Evolutionary conservation across 1,140 invertebrate species (phyloP).

Genomic region (Drosophila arawakana): DNA sequence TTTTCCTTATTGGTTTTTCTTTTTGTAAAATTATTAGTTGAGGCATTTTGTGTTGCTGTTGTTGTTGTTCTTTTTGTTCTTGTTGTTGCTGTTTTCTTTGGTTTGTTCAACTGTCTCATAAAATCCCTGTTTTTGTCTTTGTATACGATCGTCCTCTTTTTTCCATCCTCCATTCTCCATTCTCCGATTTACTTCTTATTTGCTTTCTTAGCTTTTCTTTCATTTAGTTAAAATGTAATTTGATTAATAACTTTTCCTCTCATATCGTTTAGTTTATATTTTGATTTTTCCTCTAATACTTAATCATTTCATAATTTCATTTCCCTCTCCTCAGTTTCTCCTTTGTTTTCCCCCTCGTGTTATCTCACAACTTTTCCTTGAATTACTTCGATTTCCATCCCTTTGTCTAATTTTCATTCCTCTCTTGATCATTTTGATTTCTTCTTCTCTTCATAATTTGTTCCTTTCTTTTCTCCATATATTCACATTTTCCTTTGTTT

Average conservation of each 20-base stretch:
- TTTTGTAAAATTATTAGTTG: conserved; percentile 66
- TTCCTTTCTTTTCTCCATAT: neutral
- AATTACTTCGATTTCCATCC: neutral
- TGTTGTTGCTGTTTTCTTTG: conserved; percentile 59
- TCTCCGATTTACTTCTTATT: neutral
- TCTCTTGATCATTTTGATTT: neutral
- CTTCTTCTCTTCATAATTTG: neutral
- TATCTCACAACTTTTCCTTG: neutral
- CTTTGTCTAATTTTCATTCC: neutral
- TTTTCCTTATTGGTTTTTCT: conserved; percentile 29
- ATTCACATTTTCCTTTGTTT: neutral
- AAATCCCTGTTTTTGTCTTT: conserved; percentile 58
- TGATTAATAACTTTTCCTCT: too few species aligned
- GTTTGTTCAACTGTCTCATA: conserved; percentile 57
- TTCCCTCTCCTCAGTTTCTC: neutral
- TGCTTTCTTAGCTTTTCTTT: too few species aligned
- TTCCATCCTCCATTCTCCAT: neutral
- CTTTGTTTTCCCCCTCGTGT: neutral
- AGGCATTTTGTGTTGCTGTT: conserved; percentile 71
- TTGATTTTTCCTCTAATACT: too few species aligned
- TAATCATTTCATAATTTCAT: too few species aligned
- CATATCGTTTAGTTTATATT: too few species aligned
- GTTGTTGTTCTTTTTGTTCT: conserved; percentile 30
- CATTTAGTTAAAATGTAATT: too few species aligned
- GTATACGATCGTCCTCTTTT: neutral